Conservation (phyloP, 2,113 vertebrate species). For the Motacilla tschutschensis region DNA sequence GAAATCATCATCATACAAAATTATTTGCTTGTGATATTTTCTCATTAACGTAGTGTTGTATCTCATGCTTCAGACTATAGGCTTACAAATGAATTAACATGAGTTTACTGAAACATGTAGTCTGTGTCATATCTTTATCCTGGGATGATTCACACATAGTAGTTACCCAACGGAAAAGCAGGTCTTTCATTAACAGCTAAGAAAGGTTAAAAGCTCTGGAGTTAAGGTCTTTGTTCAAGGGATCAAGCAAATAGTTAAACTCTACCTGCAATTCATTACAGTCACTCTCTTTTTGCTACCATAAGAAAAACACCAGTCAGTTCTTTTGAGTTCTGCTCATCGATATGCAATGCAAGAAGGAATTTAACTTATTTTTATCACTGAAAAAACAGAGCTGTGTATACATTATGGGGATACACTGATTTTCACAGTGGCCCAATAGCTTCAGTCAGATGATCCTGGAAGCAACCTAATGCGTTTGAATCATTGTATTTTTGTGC, state of each 20-base stretch:
- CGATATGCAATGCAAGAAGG: background rate
- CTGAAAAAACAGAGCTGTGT: background rate
- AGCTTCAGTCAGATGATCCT: background rate
- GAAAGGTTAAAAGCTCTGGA: background rate
- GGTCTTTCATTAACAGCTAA: background rate
- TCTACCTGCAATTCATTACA: background rate
- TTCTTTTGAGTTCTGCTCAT: background rate
- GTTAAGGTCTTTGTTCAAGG: background rate
- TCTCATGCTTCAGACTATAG: background rate
- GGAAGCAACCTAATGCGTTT: background rate
- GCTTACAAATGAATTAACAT: background rate
- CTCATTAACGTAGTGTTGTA: background rate
- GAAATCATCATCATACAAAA: background rate
- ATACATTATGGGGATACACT: background rate
- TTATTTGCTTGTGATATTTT: background rate
- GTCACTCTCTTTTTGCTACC: background rate
- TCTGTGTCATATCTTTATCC: background rate
- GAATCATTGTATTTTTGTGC: background rate
- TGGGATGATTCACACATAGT: background rate
- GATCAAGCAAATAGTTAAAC: background rate
- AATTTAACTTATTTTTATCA: conserved; percentile 8
- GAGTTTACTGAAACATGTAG: background rate
- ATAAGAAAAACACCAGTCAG: background rate
- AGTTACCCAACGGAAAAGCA: background rate
- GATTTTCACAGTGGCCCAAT: background rate